Base-by-base conservation (phyloP, 2,888 invertebrate genomes). In the Dynastes grantii region DNA sequence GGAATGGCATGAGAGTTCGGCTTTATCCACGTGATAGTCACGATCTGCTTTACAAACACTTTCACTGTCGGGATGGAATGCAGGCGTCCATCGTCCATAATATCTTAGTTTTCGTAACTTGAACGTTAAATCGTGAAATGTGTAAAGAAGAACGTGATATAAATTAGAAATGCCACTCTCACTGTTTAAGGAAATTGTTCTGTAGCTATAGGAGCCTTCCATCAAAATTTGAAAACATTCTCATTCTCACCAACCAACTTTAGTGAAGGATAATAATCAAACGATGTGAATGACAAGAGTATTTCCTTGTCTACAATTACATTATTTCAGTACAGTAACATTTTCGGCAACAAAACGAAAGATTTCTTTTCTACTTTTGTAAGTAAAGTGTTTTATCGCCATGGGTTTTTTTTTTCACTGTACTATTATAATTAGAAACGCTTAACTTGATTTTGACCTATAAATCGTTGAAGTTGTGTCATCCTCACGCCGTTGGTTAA, bases 1-100 rank as follows among this genome's bases (percentile, higher is more conserved):
- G 22, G 8, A 55, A 58, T 63, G 29, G 29, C 29, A 29, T 5
- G 13, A 13, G 63, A 13, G 63, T 13, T 63, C 27, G 32, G 13
- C 11, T 63, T 45, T 49, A 73, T 73, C 37, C 73, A 37, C 58
- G 55, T 22, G 37, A 73, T 37, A 73, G 73, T 58, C 73, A 73
- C 73, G 73, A 37, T 58, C 58, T 73, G 58, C 49, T 73, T 70
- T 61, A 73, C 73, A 27, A 73, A 73, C 73, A 73, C 73, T 73
- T 73, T 73, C 73, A 73, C 73, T 73, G 73, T 73, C 73, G 58
- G 58, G 40, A 58, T 58, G 73, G 73, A 73, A 73, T 73, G 73
- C 73, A 61, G 73, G 32, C 58, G 73, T 37, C 40, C 40, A 40
- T 37, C 73, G 61, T 73, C 40, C 73, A 73, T 73, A 71, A 71